Percentiles rank a stretch among this genome's conserved stretches.
Conservation (phyloP, 2,113 vertebrate species). For the Phyllostomus hastatus region DNA sequence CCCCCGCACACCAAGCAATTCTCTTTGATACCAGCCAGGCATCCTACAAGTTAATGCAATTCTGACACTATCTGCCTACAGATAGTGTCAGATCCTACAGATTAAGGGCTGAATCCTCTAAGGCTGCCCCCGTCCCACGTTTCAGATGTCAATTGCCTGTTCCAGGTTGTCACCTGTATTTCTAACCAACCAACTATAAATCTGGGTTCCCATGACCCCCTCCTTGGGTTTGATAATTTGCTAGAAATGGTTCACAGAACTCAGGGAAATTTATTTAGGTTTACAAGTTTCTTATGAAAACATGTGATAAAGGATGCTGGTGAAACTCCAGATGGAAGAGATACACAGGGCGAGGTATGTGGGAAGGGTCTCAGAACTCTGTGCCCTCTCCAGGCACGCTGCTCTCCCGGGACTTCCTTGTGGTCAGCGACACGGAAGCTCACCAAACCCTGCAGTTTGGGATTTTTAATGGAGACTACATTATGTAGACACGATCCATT, state of each 20-base stretch:
- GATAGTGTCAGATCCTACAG: not conserved
- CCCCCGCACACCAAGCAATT: not conserved
- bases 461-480: not conserved
- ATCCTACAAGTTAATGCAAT: not conserved
- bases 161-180: not conserved
- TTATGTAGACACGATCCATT: not conserved
- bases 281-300: not conserved
- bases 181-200: not conserved
- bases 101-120: not conserved
- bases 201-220: not conserved
- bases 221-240: not conserved
- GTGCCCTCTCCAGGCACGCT: not conserved
- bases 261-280: not conserved
- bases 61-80: not conserved
- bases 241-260: not conserved
- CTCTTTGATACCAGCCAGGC: not conserved
- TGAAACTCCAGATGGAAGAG: not conserved
- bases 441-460: not conserved
- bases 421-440: not conserved
- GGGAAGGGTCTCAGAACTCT: not conserved
- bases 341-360: not conserved
- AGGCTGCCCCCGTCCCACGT: not conserved
- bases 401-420: not conserved
- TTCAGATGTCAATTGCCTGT: not conserved
- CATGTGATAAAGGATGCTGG: not conserved